These are phyloP conservation scores for Parauchenoglanis punctatus DNA, from an alignment of 2,797 vertebrate species.

Conservation along the genomic window DNA sequence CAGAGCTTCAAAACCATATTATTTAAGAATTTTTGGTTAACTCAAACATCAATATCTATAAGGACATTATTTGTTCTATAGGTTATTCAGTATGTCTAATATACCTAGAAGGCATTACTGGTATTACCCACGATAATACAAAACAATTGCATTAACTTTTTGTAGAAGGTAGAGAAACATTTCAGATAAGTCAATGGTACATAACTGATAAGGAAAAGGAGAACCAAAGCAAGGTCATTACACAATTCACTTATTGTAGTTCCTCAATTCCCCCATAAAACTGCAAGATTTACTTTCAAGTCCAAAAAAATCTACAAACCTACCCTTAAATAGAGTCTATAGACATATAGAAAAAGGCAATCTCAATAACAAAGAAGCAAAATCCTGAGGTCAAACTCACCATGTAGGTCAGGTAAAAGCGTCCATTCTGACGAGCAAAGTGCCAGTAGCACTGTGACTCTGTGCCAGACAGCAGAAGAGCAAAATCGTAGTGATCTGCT, in stretches of 20 bases:
- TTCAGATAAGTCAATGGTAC: not conserved
- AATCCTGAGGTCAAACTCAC: conserved; percentile 13
- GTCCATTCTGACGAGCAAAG: conserved; percentile 80
- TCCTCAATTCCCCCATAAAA: not conserved
- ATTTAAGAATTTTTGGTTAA: not conserved
- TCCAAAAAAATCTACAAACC: not conserved
- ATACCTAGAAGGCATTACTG: not conserved
- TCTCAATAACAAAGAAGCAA: not conserved
- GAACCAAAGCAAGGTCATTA: conserved; percentile 17
- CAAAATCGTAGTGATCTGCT: conserved; percentile 85
- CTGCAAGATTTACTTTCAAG: not conserved
- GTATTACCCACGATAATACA: not conserved
- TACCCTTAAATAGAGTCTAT: not conserved
- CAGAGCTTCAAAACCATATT: not conserved
- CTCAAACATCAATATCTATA: not conserved
- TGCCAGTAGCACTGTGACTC: conserved; percentile 89
- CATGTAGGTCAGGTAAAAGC: conserved; percentile 84
- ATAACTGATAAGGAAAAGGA: conserved; percentile 34
- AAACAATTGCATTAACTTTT: not conserved
- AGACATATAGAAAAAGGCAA: not conserved
- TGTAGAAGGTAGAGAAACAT: not conserved
- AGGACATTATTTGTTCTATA: not conserved
- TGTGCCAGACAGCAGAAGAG: conserved; percentile 75
- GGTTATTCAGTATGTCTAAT: not conserved
- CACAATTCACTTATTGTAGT: not conserved